Base-by-base conservation (phyloP, 2,888 invertebrate species). In the Octonoba sinensis region DNA sequence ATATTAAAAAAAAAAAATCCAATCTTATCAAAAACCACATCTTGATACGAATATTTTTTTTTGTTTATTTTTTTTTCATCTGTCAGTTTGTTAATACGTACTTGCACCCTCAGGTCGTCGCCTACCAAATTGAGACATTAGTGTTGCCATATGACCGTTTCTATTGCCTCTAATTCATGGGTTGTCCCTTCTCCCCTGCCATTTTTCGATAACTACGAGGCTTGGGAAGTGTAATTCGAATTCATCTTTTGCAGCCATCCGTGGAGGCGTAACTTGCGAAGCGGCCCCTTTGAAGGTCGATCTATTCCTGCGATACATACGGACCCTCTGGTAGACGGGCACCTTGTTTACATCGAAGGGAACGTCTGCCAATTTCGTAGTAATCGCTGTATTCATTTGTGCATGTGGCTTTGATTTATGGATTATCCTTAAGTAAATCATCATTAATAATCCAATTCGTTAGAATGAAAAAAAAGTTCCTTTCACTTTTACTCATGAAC, bases 201-300 rank as follows among this genome's bases (percentile, higher is more conserved):
- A 24, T 70, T 59, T 70, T 46, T 36, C 27, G 27, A 18, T 51
- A 12, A 20, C 12, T 15, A 24, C 36, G 15, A 11, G 16, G 15
- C 54, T 54, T 8, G n/a, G n/a, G n/a, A 54, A 54, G 54, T 20
- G 54, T 54, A 16, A n/a, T 54, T 11, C 54, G 20, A 20, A n/a
- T 54, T 18, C 20, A 54, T n/a, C 16, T 54, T 18, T 60, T 27
- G 6, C n/a, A 16, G 24, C 56, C 46, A 15, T 57, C 46, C 65
- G 8, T 49, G 66, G n/a, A 66, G 71, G 65, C 77, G 65, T 47
- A 64, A 65, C 57, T 71, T 27, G 62, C 60, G 24, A 36, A 60
- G 73, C 79, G 79, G 79, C 20, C 16, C 69, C 69, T 62, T 79
- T 79, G 79, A 79, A 56, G 67, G 54, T 56, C 62, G 67, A 36